Base-by-base conservation (phyloP, 2,113 vertebrate genomes). In the Dolichallabes microphthalmus region DNA sequence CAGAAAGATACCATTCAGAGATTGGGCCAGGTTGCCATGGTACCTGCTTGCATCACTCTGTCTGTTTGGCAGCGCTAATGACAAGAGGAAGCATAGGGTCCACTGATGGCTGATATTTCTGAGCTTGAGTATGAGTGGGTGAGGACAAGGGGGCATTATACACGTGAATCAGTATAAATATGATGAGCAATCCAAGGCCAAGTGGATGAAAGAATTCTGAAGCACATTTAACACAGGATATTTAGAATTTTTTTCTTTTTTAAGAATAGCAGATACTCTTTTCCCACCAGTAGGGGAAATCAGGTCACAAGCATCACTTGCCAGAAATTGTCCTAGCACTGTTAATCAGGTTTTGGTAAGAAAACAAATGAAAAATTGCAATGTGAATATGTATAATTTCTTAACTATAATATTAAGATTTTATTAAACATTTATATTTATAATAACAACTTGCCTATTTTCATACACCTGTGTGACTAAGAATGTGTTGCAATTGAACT, bases 21-120 rank as follows among this genome's bases (percentile, higher is more conserved):
- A 92, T 92, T 92, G 86, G 86, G 69, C 88, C 91, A 57, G 87
- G 89, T 89, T 87, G 82, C 87, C 89, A 90, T 87, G 90, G 87
- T 86, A 89, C 88, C 86, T 81, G 87, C 89, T 87, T 89, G 71
- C 78, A 32, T 60, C 73, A 58, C 35, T 35, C 69, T n/a, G 66
- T 89, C 87, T 82, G 69, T 90, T 58, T 77, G 63, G 58, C 76
- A 73, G 66, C 84, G 83, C 86, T 74, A 57, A 84, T 87, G 89
- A 85, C 78, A 89, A 87, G 68, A 82, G 89, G 53, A 89, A 89
- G 90, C 91, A 92, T 89, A 91, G 32, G 55, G 50, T 78, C 82
- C 35, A 60, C 79, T 57, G 76, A 39, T 84, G 77, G 86, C 86
- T 89, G 87, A 86, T 73, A 74, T 83, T 74, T 83, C 63, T 57